These are phyloP conservation scores for Blomia tropicalis DNA, from an alignment of 2,888 invertebrate species.

Conservation along the genomic window DNA sequence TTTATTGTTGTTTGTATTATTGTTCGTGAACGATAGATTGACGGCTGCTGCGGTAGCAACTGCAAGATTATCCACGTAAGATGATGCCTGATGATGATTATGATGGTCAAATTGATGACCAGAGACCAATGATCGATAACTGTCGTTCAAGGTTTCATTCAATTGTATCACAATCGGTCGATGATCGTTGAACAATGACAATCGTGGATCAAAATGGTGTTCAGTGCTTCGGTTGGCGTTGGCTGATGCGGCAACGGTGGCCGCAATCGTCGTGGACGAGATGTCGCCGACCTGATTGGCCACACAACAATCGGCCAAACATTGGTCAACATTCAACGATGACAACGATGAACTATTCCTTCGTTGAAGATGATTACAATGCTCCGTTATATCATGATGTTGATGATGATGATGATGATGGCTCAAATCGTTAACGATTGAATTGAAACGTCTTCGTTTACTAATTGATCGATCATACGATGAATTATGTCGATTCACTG, in stretches of 20 bases:
- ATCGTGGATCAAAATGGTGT: neutral
- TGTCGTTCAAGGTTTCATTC: too few species aligned
- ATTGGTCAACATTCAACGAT: too few species aligned
- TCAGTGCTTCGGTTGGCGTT: neutral
- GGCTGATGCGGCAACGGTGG: neutral
- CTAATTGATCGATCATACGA: neutral
- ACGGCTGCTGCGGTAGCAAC: too few species aligned
- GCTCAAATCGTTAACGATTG: constrained; percentile 2
- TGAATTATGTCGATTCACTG: too few species aligned
- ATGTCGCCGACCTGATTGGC: constrained; percentile 12
- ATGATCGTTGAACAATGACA: neutral
- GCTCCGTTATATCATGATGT: neutral
- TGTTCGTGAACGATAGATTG: too few species aligned
- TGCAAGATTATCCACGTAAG: too few species aligned
- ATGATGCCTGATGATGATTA: too few species aligned
- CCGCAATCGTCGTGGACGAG: neutral
- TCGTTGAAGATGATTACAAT: too few species aligned
- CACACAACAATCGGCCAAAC: constrained; percentile 1
- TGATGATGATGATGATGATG: neutral
- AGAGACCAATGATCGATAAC: too few species aligned
- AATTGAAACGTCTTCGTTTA: constrained; percentile 10
- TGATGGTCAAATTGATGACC: too few species aligned
- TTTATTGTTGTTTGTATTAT: too few species aligned
- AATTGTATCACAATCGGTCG: neutral
- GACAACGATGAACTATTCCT: neutral